phyloP scores from a whole-genome alignment of 1,140 invertebrate species.

The Coboldia fuscipes region DNA sequence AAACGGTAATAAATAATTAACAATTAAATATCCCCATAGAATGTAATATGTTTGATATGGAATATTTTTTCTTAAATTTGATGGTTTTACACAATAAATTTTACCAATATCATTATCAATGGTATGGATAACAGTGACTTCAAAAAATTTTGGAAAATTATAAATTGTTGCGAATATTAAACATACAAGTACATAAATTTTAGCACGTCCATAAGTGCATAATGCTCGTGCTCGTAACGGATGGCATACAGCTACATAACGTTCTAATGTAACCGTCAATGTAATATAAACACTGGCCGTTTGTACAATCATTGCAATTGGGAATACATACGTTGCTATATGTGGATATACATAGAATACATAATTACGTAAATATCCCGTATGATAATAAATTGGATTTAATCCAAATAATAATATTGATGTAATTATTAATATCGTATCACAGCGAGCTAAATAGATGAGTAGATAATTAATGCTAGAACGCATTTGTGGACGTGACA shows the following conservation, averaged over 20 bases:
- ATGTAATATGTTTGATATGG: constrained; percentile 73
- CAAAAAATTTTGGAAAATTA: constrained; percentile 64
- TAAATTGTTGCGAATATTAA: constrained; percentile 65
- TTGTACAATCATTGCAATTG: constrained; percentile 68
- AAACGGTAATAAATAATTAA: constrained; percentile 84
- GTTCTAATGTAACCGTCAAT: constrained; percentile 82
- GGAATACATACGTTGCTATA: constrained; percentile 64
- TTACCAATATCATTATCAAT: constrained; percentile 10
- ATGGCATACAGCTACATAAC: constrained; percentile 92
- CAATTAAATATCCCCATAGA: constrained; percentile 76
- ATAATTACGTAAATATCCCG: constrained; percentile 49
- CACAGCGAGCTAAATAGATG: constrained; percentile 74
- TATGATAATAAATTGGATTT: constrained; percentile 62
- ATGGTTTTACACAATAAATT: constrained; percentile 46
- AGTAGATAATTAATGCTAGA: constrained; percentile 87
- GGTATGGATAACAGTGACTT: constrained; percentile 21
- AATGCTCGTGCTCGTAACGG: constrained; percentile 68
- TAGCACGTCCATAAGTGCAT: constrained; percentile 76
- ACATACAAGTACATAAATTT: constrained; percentile 65
- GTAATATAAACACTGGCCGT: constrained; percentile 90
- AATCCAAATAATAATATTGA: constrained; percentile 74
- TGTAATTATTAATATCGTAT: constrained; percentile 69
- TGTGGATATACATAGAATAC: constrained; percentile 59
- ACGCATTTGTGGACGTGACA: constrained; percentile 79
- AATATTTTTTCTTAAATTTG: constrained; percentile 41